Evolutionary conservation across 2,113 vertebrate species (phyloP).

Genomic region (Anoplopoma fimbria): DNA sequence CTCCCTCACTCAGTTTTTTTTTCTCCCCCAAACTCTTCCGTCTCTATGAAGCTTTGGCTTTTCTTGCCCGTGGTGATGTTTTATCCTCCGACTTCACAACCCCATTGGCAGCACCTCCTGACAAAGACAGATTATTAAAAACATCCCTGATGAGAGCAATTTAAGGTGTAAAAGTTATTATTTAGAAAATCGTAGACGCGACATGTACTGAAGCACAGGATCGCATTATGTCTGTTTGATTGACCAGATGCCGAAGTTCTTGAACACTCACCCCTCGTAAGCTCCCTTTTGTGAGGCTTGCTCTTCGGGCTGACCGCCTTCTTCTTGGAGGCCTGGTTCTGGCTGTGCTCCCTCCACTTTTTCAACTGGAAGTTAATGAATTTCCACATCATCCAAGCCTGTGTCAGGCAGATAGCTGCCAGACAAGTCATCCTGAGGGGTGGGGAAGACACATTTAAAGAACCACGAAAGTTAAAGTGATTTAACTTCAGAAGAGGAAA

Average conservation of each 20-base stretch:
- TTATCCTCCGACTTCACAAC: slow-evolving; percentile 83
- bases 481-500: not conserved
- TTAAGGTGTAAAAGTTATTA: not conserved
- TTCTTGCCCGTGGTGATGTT: slow-evolving; percentile 84
- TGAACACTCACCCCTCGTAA: slow-evolving; percentile 77
- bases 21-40: not conserved
- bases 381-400: slow-evolving; percentile 94
- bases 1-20: slow-evolving; percentile 32
- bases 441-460: not conserved
- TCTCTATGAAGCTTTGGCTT: slow-evolving; percentile 84
- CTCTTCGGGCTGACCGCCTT: slow-evolving; percentile 83
- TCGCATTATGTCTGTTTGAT: not conserved
- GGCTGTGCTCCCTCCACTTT: slow-evolving; percentile 88
- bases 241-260: not conserved
- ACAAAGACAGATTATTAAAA: slow-evolving; percentile 27
- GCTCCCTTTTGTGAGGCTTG: slow-evolving; percentile 85
- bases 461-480: not conserved
- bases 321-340: slow-evolving; percentile 86
- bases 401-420: slow-evolving; percentile 87
- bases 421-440: slow-evolving; percentile 86
- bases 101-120: slow-evolving; percentile 84
- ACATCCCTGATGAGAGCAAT: not conserved
- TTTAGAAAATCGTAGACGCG: not conserved
- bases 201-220: not conserved
- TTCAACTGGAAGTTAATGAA: slow-evolving; percentile 91